These are phyloP conservation scores for Diadophis punctatus DNA, from an alignment of 2,113 vertebrate species.

Conservation along the genomic window DNA sequence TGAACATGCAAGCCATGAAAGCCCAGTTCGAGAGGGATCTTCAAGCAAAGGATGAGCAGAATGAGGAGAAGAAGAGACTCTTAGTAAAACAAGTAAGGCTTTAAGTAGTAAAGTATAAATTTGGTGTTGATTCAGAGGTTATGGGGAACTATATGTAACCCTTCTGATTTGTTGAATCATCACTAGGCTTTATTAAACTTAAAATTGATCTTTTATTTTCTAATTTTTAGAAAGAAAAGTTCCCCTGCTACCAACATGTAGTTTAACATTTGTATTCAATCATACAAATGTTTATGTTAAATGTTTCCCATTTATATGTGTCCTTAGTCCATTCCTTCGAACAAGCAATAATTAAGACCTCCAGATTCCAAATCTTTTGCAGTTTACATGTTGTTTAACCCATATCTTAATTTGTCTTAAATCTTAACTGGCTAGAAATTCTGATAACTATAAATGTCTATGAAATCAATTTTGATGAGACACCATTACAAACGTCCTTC, in stretches of 20 bases:
- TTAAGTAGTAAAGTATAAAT: background rate
- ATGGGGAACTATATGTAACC: no score
- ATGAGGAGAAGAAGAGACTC: slow-evolving; percentile 92
- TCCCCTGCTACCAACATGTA: background rate
- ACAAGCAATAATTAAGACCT: background rate
- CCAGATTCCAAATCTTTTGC: background rate
- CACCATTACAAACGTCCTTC: background rate
- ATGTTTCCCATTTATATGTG: background rate
- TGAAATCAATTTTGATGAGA: background rate
- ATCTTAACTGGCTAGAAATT: background rate
- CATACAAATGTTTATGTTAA: background rate
- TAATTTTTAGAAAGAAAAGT: background rate
- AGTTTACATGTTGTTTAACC: background rate
- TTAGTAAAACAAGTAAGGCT: slow-evolving; percentile 88
- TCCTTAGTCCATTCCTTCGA: background rate
- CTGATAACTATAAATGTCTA: background rate
- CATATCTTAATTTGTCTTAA: background rate
- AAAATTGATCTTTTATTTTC: background rate
- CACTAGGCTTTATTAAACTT: background rate
- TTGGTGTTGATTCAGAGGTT: background rate
- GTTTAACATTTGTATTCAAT: background rate
- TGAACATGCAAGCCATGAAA: slow-evolving; percentile 99
- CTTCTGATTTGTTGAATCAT: background rate
- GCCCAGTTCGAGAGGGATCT: slow-evolving; percentile 95
- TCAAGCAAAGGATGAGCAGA: slow-evolving; percentile 89